Evolutionary conservation across 2,797 vertebrate genomes (phyloP), one percentile per base, ranked within the genome.

Genomic region (Acipenser transmontanus): DNA sequence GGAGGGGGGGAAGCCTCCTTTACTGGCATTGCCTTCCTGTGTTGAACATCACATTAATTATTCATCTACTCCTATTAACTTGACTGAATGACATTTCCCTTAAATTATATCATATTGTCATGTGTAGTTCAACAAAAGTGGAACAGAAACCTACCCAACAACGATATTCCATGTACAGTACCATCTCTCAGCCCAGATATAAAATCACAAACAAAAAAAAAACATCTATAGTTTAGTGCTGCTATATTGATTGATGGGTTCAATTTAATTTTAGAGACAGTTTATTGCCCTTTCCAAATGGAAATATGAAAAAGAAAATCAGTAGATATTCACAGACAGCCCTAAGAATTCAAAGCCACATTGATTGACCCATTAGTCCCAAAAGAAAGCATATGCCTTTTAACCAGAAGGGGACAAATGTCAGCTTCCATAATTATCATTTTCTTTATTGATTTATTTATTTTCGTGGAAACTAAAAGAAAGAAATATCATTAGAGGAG

Each of bases 11-110:
- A 34, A 34, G 34, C 34, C 34, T 34, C 34, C 34, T 34, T 34
- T 34, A 34, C 4, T 34, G 7, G 49, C 47, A 34, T 54, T 64
- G 51, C 54, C 63, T 47, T 11, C 17, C 13, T 51, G 6, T 51
- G 1, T 61, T 13, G 12, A 10, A 49, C 49, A 47, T 1, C 14
- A 8, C 8, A 67, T 68, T 20, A 63, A 49, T 68, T 49, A 64
- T 47, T 17, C 12, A 69, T 59, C 48, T 60, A 14, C 63, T 60
- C 20, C 50, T 59, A 49, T 56, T 68, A 54, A 47, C 47, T n/a
- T 48, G 8, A 13, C 61, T 14, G 48, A 60, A 59, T 20, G 12
- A 6, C 20, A 54, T 56, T 51, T 48, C 11, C 4, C 9, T 8
- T n/a, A 9, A n/a, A 49, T 9, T 7, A 11, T 6, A 56, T 7